These are phyloP conservation scores for Trissolcus basalis DNA, from an alignment of 1,140 invertebrate genomes.

Conservation along the genomic window DNA sequence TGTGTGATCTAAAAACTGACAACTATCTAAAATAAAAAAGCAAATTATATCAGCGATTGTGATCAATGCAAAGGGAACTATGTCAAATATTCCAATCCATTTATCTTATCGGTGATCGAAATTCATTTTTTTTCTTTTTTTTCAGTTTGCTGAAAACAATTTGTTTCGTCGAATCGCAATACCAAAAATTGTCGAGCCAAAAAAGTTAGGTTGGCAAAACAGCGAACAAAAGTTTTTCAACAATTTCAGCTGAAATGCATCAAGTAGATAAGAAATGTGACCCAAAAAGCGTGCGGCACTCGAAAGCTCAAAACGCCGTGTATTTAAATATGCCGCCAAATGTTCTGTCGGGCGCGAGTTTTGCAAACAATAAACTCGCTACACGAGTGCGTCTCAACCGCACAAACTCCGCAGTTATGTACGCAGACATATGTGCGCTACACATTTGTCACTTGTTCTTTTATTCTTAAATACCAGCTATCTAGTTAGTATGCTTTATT, in stretches of 20 bases:
- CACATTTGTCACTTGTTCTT: conserved; percentile 8
- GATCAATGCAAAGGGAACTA: too few species aligned
- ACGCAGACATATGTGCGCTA: too few species aligned
- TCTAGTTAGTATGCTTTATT: conserved; percentile 16
- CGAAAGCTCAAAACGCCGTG: conserved; percentile 15
- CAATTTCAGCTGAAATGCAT: conserved; percentile 1
- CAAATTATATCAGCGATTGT: too few species aligned
- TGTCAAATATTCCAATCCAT: too few species aligned
- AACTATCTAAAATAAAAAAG: too few species aligned
- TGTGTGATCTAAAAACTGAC: too few species aligned
- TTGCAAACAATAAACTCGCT: conserved; percentile 30
- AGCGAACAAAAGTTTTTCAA: not conserved
- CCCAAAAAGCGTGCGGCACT: conserved; percentile 12
- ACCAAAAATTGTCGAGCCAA: too few species aligned
- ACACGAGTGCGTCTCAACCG: conserved; percentile 7
- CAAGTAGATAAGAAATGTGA: conserved; percentile 8
- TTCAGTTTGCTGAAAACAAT: too few species aligned
- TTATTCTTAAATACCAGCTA: conserved; percentile 29
- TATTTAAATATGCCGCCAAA: conserved; percentile 28
- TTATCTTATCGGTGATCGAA: too few species aligned
- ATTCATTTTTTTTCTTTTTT: too few species aligned
- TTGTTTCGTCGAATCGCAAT: too few species aligned
- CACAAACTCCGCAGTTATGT: conserved; percentile 13
- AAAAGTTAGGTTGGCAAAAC: not conserved
- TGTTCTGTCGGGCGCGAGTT: conserved; percentile 16